Evolutionary conservation across 1,140 invertebrate genomes (phyloP), one percentile per base, ranked within the genome.

Genomic region (Trichoplusia ni): DNA sequence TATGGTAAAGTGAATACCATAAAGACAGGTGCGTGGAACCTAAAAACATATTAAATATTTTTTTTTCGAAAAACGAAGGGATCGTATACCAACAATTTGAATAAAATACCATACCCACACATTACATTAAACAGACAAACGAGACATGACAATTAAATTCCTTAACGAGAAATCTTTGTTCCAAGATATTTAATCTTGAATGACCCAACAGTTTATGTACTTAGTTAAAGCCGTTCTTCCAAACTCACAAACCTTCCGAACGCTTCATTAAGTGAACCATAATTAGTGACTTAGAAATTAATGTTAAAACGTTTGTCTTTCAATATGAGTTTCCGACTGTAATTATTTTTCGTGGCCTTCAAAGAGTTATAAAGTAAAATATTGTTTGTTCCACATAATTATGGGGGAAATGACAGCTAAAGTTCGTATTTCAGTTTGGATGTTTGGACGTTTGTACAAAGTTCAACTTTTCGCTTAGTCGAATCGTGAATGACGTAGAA

Each of bases 211-310:
- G n/a, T 25, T 54, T 11, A 38, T 13, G 35, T 16, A 38, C 33
- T 38, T 14, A 5, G 5, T 0, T 27, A 19, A n/a, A 25, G 21
- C 33, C 18, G 35, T 27, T 56, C 13, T 21, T 21, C 27, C 23
- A 7, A 38, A 25, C 38, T 42, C 23, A 13, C 8, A 19, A 58
- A 37, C 37, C 53, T 14, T 19, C 14, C 9, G 29, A 58, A 21
- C 23, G 25, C 23, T 40, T 14, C 38, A 31, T 53, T 51, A 51
- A 49, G 13, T 27, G 58, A 54, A 67, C 47, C 35, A 44, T 67
- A 67, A 62, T 67, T 63, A 64, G 61, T 69, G 53, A 68, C 49
- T 63, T 33, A 42, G 59, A 58, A 69, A 64, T 49, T 60, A 61
- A 64, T 44, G 65, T 68, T 56, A 27, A 8, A 27, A 23, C 51